Evolutionary conservation across 2,113 vertebrate species (phyloP).

Genomic region (Azemiops feae): DNA sequence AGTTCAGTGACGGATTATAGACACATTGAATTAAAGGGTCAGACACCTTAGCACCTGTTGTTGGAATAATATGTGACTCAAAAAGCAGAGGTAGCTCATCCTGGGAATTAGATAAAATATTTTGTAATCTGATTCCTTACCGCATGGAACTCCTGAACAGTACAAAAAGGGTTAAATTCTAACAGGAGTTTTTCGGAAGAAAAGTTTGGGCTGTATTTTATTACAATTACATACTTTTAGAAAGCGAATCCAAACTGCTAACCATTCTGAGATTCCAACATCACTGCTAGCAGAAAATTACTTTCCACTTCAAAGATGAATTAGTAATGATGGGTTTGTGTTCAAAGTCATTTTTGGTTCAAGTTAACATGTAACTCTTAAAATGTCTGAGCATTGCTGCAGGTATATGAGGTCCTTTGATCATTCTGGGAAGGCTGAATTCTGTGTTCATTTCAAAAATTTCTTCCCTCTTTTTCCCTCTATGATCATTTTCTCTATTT

Average conservation of each 20-base stretch:
- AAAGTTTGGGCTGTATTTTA: background rate
- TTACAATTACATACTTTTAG: background rate
- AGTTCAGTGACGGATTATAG: background rate
- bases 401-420: background rate
- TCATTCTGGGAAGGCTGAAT: background rate
- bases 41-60: background rate
- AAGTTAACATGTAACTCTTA: background rate
- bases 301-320: background rate
- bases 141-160: background rate
- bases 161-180: background rate
- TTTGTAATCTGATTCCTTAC: background rate
- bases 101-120: background rate
- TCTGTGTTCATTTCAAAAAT: background rate
- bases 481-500: background rate
- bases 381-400: background rate
- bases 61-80: background rate
- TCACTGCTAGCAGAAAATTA: background rate
- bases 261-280: background rate
- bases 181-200: background rate
- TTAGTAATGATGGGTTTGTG: background rate
- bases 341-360: background rate
- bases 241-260: background rate
- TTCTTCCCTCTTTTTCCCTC: background rate
- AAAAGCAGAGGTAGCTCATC: background rate
- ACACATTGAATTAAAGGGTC: background rate